Evolutionary conservation across 2,888 invertebrate species (phyloP).

Genomic region (Thereva nobilitata): DNA sequence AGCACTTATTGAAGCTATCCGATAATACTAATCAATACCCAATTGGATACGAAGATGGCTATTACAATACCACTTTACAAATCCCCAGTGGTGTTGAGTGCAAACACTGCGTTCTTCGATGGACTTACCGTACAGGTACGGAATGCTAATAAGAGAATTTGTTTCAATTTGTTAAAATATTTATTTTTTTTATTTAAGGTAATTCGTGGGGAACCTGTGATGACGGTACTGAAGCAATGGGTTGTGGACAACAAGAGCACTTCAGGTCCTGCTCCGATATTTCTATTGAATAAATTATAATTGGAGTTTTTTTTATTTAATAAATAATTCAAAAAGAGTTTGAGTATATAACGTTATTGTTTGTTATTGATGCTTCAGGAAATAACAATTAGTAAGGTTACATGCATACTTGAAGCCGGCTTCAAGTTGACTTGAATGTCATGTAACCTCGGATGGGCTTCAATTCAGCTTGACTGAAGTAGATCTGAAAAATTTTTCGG

Average conservation of each 20-base stretch:
- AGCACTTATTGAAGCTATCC: slow-evolving; percentile 48
- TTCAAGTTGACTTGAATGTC: too few relatives aligned
- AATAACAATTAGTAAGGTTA: too few relatives aligned
- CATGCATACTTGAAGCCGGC: too few relatives aligned
- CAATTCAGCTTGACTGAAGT: too few relatives aligned
- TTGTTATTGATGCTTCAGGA: too few relatives aligned
- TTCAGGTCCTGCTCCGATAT: slow-evolving; percentile 58
- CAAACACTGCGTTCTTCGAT: slow-evolving; percentile 59
- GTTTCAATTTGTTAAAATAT: not conserved
- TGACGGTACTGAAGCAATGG: slow-evolving; percentile 48
- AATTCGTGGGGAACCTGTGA: slow-evolving; percentile 56
- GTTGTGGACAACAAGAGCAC: slow-evolving; percentile 57
- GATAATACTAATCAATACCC: slow-evolving; percentile 41
- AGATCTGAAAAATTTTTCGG: too few relatives aligned
- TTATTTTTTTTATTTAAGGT: slow-evolving; percentile 40
- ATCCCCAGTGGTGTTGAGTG: slow-evolving; percentile 56
- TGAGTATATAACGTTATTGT: too few relatives aligned
- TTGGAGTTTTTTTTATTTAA: too few relatives aligned
- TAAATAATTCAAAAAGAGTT: too few relatives aligned
- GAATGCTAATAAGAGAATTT: not conserved
- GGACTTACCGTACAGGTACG: slow-evolving; percentile 58
- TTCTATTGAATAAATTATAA: not conserved
- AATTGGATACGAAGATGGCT: slow-evolving; percentile 35
- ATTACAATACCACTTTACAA: slow-evolving; percentile 42
- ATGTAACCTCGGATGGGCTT: too few relatives aligned